phyloP scores from a whole-genome alignment of 1,140 invertebrate species.

The Drosophila subobscura region DNA sequence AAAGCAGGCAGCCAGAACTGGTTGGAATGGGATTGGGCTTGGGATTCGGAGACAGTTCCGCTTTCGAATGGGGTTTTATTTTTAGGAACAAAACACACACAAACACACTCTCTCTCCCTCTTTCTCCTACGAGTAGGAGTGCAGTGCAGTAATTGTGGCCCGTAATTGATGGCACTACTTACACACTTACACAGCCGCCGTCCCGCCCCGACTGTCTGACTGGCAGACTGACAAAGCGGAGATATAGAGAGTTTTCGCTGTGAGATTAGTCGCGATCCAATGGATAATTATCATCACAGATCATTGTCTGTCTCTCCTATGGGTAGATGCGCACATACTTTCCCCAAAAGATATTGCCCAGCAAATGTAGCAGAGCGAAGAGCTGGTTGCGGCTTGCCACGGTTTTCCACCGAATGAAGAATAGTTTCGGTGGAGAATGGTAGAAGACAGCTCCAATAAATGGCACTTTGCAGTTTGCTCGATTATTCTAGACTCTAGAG shows the following conservation, averaged over 20 bases:
- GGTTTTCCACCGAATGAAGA: too few species aligned
- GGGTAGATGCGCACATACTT: too few species aligned
- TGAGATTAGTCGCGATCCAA: slow-evolving; percentile 49
- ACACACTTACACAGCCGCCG: slow-evolving; percentile 30
- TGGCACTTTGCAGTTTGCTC: too few species aligned
- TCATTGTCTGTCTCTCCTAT: slow-evolving; percentile 25
- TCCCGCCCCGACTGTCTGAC: too few species aligned
- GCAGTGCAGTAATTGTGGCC: slow-evolving; percentile 58
- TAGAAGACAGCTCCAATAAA: too few species aligned
- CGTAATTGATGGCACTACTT: slow-evolving; percentile 75
- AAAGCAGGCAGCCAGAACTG: slow-evolving; percentile 18
- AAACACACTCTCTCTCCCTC: slow-evolving; percentile 2
- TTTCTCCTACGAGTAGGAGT: not conserved
- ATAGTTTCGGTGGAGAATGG: too few species aligned
- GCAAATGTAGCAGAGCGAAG: not conserved
- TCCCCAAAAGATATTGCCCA: too few species aligned
- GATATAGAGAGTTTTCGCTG: slow-evolving; percentile 12
- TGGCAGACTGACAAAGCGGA: too few species aligned
- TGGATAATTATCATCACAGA: slow-evolving; percentile 51
- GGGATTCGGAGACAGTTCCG: slow-evolving; percentile 27
- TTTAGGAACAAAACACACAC: slow-evolving; percentile 38
- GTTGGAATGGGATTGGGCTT: slow-evolving; percentile 22
- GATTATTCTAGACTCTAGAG: too few species aligned
- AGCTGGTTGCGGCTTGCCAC: not conserved
- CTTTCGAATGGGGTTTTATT: slow-evolving; percentile 55